Evolutionary conservation across 2,888 invertebrate genomes (phyloP).

Genomic region (Dynastes tityus): DNA sequence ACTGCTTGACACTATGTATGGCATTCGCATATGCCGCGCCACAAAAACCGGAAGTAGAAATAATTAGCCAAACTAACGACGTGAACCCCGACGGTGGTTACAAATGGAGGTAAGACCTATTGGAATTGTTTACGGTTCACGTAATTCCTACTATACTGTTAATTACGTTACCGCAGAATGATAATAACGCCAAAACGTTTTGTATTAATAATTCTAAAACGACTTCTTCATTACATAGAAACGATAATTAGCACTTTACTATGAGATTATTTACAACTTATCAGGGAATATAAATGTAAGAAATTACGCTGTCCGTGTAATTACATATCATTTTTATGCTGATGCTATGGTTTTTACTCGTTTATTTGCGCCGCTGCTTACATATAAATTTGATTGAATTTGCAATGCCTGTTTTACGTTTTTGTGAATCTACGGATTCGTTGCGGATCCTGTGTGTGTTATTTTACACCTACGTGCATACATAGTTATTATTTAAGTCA

Average conservation of each 20-base stretch:
- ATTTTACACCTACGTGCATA: too few species aligned
- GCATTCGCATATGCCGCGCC: slow-evolving; percentile 71
- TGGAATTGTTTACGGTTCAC: neutral
- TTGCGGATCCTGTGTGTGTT: too few species aligned
- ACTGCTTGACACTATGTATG: slow-evolving; percentile 39
- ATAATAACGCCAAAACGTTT: too few species aligned
- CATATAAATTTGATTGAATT: too few species aligned
- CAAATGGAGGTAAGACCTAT: slow-evolving; percentile 76
- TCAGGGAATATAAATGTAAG: slow-evolving; percentile 3
- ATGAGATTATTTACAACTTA: slow-evolving; percentile 2
- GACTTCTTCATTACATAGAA: neutral
- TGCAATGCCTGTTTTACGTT: too few species aligned
- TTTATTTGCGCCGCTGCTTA: too few species aligned
- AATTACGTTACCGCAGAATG: too few species aligned
- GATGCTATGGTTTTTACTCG: too few species aligned
- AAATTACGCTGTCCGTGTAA: neutral
- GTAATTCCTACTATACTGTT: neutral
- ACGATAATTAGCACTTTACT: neutral
- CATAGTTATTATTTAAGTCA: too few species aligned
- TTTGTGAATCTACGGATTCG: too few species aligned
- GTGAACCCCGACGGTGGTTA: slow-evolving; percentile 83
- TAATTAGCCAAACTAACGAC: slow-evolving; percentile 81
- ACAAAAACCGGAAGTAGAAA: slow-evolving; percentile 75
- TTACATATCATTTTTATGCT: neutral
- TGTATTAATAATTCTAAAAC: too few species aligned